Evolutionary conservation across 2,113 vertebrate species (phyloP), one percentile per base, ranked within the genome.

Genomic region (Ahaetulla prasina): DNA sequence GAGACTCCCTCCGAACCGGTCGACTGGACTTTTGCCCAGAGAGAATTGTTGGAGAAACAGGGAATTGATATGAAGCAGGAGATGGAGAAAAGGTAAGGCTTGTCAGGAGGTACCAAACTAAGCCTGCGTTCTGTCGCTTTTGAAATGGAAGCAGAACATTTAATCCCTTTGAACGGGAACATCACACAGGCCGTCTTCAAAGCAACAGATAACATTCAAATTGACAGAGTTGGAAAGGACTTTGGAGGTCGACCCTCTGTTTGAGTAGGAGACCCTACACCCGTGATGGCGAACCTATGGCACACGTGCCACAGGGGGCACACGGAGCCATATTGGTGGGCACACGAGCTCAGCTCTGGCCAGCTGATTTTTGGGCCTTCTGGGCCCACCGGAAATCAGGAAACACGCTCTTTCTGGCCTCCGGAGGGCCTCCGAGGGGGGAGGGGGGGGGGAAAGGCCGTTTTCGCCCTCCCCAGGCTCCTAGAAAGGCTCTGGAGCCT

Each of bases 61-160:
- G 99, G 99, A 88, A 99, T 99, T 47, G 99, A 99, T 97, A 99
- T 99, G 99, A 99, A 99, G 91, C 99, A 99, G 93, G 99, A 99
- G 96, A 99, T 99, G 99, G 99, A 99, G 96, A 99, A 99, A 97
- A 98, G 99, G 99, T 99, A 96, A 95, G 3, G 2, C 45, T 85
- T 92, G 43, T 2, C 9, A 90, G 4, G 1, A 93, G 47, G 85
- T 60, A 25, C 14, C 3, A 45, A 45, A 60, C 14, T 0, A 18
- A 39, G 16, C 8, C n/a, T 39, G 68, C 68, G 8, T 80, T 47
- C 7, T 20, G 3, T 18, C 16, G 20, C 16, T 8, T 0, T 1
- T 9, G 74, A 80, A 80, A 12, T 16, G 8, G 23, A 11, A 30
- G 35, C 8, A n/a, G 35, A 53, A 30, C 16, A 1, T 54, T 35